Evolutionary conservation across 2,797 vertebrate genomes (phyloP), one percentile per base, ranked within the genome.

Genomic region (Lepus oiostolus): DNA sequence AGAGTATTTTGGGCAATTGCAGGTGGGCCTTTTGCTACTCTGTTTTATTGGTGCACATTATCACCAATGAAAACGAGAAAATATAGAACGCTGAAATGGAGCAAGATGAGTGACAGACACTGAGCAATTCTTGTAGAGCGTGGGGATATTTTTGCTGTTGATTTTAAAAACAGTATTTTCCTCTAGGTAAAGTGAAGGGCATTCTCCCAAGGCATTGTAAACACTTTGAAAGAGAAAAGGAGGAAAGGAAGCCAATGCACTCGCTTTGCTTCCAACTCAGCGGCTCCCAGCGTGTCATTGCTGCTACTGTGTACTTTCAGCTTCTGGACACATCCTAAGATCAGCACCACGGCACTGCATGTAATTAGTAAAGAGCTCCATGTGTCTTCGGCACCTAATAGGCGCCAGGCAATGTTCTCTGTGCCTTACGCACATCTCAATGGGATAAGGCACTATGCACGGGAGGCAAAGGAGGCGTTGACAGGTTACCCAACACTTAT

Each of bases 121-220:
- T 17, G 52, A 90, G 16, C 28, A 35, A 28, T 90, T 80, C 91
- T 92, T 21, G 6, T 32, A 67, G 13, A 83, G 50, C 16, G 16
- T 4, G 3, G 38, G 38, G 35, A 76, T 60, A 35, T 58, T 75
- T 91, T 90, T 74, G 42, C 71, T 68, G 60, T 52, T 80, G 30
- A 71, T 50, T 79, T 92, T 92, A 35, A 94, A 92, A 96, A 80
- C 62, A 88, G 22, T 71, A 74, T 77, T 93, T 95, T 87, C 54
- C 30, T 91, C 21, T 6, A 54, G 83, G 79, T 94, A 70, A 85
- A 92, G 82, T 82, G 47, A 88, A 90, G 28, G 24, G 6, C 70
- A 85, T 47, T 72, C 16, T 90, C 63, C 58, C 17, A 50, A 90
- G 68, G 16, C 60, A 77, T 30, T 5, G 0, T 24, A 79, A 84